These are phyloP conservation scores for Sebastes steindachneri DNA, from an alignment of 2,797 vertebrate genomes.

Conservation along the genomic window DNA sequence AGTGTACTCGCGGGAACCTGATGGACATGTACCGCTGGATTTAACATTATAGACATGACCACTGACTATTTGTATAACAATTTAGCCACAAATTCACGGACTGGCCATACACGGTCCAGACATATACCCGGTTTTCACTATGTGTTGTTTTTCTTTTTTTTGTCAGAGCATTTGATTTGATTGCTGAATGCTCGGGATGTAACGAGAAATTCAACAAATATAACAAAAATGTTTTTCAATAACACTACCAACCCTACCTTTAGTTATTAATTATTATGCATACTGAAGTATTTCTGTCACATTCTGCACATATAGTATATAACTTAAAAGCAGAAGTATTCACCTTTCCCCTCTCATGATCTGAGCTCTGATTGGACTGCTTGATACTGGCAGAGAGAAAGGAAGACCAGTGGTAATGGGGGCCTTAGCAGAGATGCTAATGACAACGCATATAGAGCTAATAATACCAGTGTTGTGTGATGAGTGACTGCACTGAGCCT, in stretches of 20 bases:
- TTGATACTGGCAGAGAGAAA: conserved; percentile 82
- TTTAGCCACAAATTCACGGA: no score
- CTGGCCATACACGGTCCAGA: accelerated
- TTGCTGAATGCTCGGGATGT: background rate
- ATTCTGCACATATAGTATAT: background rate
- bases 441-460: conserved; percentile 43
- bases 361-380: conserved; percentile 58
- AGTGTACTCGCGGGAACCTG: no score
- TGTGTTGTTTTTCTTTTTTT: no score
- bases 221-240: background rate
- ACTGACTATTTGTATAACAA: no score
- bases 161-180: no score
- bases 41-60: no score
- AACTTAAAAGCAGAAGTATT: background rate
- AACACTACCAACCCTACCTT: background rate
- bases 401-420: conserved; percentile 40
- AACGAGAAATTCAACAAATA: background rate
- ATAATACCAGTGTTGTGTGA: conserved; percentile 51
- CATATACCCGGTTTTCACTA: no score
- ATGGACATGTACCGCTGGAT: no score
- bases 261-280: background rate
- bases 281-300: background rate
- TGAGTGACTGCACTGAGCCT: conserved; percentile 60
- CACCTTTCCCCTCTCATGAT: conserved; percentile 9
- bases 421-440: conserved; percentile 46